A percentile compares a stretch with the other conserved stretches of the same genome.
Conservation (phyloP, 2,888 invertebrate species). For the Gymnosoma rotundatum region DNA sequence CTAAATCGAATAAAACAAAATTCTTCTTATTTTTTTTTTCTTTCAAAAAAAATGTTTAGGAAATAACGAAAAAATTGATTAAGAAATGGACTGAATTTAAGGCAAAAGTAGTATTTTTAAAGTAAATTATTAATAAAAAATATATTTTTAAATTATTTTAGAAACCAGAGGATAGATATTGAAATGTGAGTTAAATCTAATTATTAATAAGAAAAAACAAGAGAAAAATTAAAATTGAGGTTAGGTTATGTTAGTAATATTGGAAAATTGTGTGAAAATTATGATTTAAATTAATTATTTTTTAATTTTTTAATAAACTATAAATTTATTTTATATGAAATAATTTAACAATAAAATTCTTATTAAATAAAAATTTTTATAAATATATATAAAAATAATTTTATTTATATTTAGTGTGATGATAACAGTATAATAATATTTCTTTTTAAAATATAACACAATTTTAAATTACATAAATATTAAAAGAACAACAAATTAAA, state of each 20-base stretch:
- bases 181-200: slow-evolving; percentile 60
- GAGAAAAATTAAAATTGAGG: slow-evolving; percentile 33
- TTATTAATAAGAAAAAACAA: slow-evolving; percentile 32
- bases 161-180: slow-evolving; percentile 52
- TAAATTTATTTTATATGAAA: slow-evolving; percentile 8
- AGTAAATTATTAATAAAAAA: slow-evolving; percentile 73
- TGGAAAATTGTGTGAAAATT: neutral
- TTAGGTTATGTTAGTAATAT: slow-evolving; percentile 60
- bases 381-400: slow-evolving; percentile 24
- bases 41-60: slow-evolving; percentile 40
- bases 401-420: slow-evolving; percentile 58
- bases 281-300: neutral
- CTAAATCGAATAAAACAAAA: too few species aligned
- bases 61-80: slow-evolving; percentile 64
- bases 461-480: slow-evolving; percentile 30
- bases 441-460: slow-evolving; percentile 28
- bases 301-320: slow-evolving; percentile 6
- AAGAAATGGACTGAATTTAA: slow-evolving; percentile 80
- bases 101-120: slow-evolving; percentile 78
- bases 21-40: slow-evolving; percentile 13
- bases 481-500: neutral
- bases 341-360: neutral
- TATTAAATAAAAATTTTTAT: neutral
- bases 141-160: slow-evolving; percentile 72
- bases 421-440: slow-evolving; percentile 37